Evolutionary conservation across 2,888 invertebrate genomes (phyloP).

Genomic region (Galeopsomyia nigrocyanea): DNA sequence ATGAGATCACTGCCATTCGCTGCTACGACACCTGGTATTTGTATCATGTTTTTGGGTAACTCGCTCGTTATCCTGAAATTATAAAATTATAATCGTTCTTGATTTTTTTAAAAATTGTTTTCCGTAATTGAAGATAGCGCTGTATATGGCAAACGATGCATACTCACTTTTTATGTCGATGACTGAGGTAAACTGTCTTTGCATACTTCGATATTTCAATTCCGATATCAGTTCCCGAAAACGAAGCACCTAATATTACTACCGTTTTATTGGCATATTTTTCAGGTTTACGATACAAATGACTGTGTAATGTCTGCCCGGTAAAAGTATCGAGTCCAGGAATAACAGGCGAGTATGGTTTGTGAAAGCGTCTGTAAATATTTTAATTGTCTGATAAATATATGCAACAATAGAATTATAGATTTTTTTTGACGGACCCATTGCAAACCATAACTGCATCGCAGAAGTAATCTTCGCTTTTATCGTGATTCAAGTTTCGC

Average conservation of each 20-base stretch:
- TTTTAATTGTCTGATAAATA: not conserved
- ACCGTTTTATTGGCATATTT: constrained; percentile 74
- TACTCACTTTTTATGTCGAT: constrained; percentile 69
- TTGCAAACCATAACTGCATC: constrained; percentile 79
- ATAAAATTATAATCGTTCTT: not conserved
- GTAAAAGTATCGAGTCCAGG: constrained; percentile 69
- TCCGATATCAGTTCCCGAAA: constrained; percentile 82
- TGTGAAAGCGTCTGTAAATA: constrained; percentile 66
- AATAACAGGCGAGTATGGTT: constrained; percentile 70
- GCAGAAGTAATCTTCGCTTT: constrained; percentile 69
- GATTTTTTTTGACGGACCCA: constrained; percentile 68
- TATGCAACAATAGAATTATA: not conserved
- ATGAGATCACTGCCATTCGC: constrained; percentile 71
- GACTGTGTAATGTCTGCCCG: constrained; percentile 80
- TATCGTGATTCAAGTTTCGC: constrained; percentile 68
- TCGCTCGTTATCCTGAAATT: constrained; percentile 66
- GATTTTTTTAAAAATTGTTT: not conserved
- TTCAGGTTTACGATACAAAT: constrained; percentile 79
- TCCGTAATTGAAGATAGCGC: not conserved
- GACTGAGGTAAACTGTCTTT: constrained; percentile 71
- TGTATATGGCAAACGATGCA: not conserved
- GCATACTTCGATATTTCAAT: constrained; percentile 74
- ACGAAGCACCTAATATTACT: constrained; percentile 79
- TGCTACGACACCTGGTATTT: constrained; percentile 72
- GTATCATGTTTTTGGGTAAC: constrained; percentile 70